Percentiles rank a stretch among this genome's conserved stretches.
Evolutionary conservation across 1,140 invertebrate genomes (phyloP).

Genomic region (Choristoneura fumiferana): DNA sequence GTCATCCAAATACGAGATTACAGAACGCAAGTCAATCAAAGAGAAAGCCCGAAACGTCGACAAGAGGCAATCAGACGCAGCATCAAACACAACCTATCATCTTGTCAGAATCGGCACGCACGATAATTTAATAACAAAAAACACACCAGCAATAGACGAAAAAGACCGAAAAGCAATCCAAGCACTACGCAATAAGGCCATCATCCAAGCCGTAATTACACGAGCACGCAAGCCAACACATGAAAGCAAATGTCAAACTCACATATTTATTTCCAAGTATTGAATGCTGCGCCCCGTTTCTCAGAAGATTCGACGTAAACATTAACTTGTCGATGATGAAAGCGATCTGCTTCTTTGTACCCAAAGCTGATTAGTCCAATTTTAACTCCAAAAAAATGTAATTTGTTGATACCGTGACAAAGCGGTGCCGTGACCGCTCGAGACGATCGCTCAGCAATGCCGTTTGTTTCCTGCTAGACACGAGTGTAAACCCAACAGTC

Average conservation of each 20-base stretch:
- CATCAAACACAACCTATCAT: conserved; percentile 75
- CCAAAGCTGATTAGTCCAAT: conserved; percentile 73
- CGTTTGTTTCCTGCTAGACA: not conserved
- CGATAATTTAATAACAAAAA: conserved; percentile 76
- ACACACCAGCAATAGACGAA: conserved; percentile 38
- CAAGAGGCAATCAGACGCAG: conserved; percentile 73
- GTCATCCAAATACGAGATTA: conserved; percentile 29
- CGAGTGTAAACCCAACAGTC: conserved; percentile 40
- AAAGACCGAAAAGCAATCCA: conserved; percentile 34
- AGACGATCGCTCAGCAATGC: no score
- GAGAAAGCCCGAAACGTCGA: conserved; percentile 71
- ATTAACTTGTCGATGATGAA: conserved; percentile 77
- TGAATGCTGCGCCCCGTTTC: conserved; percentile 64
- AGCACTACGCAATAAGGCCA: conserved; percentile 38
- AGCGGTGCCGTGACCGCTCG: conserved; percentile 39
- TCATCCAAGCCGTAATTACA: conserved; percentile 43
- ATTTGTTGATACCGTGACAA: conserved; percentile 60
- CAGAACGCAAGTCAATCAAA: conserved; percentile 69
- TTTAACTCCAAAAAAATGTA: conserved; percentile 49
- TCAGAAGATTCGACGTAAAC: conserved; percentile 69
- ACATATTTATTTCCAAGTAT: conserved; percentile 79
- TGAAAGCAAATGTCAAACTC: conserved; percentile 78
- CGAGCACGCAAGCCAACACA: conserved; percentile 66
- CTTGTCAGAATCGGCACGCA: conserved; percentile 73
- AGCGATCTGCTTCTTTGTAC: conserved; percentile 76